These are phyloP conservation scores for Sebastes kiyomatsui DNA, from an alignment of 2,797 vertebrate species.

Conservation along the genomic window DNA sequence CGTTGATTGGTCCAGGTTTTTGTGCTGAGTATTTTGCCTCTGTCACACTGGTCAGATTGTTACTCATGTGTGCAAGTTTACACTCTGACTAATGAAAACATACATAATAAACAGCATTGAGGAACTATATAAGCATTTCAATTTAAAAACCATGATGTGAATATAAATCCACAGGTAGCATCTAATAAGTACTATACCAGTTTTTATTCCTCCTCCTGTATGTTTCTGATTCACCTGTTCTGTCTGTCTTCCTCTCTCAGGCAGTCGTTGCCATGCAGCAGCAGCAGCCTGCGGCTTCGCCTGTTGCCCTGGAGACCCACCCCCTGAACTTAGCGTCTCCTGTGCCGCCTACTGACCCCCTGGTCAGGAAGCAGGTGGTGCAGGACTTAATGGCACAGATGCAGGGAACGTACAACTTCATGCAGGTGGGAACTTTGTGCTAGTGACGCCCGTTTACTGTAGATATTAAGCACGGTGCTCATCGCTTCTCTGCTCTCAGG, in stretches of 20 bases:
- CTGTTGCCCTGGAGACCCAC: conserved; percentile 86
- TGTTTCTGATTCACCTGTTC: background rate
- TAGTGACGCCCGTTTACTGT: background rate
- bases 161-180: background rate
- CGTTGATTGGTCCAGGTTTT: no score
- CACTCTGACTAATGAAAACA: background rate
- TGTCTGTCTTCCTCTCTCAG: conserved; percentile 66
- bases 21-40: no score
- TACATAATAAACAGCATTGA: background rate
- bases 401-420: conserved; percentile 98
- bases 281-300: conserved; percentile 81
- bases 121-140: background rate
- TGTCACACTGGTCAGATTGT: background rate
- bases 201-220: background rate
- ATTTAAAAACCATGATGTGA: background rate
- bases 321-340: conserved; percentile 83
- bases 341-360: conserved; percentile 87
- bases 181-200: background rate
- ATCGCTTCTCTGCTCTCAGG: conserved; percentile 74
- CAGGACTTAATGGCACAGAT: conserved; percentile 99
- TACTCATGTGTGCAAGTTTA: background rate
- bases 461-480: background rate
- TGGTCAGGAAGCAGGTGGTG: conserved; percentile 93
- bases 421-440: conserved; percentile 86
- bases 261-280: conserved; percentile 89